Evolutionary conservation across 92 coral and sea anemone species (phyloP).

Genomic region (Muricea muricata): DNA sequence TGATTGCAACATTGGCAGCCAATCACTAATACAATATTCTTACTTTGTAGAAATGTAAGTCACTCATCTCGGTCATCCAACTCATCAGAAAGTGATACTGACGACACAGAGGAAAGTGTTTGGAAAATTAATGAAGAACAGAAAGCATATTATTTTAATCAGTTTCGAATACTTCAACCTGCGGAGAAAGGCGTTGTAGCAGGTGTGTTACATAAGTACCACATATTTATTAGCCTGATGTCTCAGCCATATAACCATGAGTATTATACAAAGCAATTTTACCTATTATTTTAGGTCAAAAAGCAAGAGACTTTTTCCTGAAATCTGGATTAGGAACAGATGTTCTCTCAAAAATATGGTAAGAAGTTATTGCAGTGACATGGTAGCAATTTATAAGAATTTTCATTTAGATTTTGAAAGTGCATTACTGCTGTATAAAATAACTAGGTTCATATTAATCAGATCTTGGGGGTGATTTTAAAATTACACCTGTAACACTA

Average conservation of each 20-base stretch:
- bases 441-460: too few species aligned
- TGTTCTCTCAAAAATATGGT: conserved; percentile 93
- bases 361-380: too few species aligned
- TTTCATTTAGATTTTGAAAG: background rate
- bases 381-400: background rate
- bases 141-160: conserved; percentile 87
- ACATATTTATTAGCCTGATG: too few species aligned
- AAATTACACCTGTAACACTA: too few species aligned
- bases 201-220: conserved; percentile 61
- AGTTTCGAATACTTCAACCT: conserved; percentile 87
- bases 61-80: conserved; percentile 21
- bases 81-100: conserved; percentile 73
- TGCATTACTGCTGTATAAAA: too few species aligned
- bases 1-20: background rate
- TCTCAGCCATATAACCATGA: background rate
- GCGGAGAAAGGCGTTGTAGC: conserved; percentile 84
- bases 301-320: conserved; percentile 96
- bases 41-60: background rate
- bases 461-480: too few species aligned
- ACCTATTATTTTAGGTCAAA: conserved; percentile 71
- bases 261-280: too few species aligned
- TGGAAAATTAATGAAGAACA: conserved; percentile 94
- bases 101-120: conserved; percentile 87
- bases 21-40: background rate
- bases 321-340: conserved; percentile 87